Evolutionary conservation across 2,888 invertebrate species (phyloP).

Genomic region (Graphium colonna): DNA sequence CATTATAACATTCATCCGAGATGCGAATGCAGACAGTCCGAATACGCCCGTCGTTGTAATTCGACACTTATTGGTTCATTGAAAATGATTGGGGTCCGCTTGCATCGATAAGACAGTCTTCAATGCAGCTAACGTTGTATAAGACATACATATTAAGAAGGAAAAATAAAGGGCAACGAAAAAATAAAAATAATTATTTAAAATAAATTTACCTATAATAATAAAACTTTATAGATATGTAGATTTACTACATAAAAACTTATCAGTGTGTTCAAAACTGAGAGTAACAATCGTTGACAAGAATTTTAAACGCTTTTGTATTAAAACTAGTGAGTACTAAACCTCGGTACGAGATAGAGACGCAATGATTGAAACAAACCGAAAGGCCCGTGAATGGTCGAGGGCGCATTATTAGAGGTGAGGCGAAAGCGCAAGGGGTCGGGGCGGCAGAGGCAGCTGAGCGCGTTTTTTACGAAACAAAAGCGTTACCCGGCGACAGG

Average conservation of each 20-base stretch:
- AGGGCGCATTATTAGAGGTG: neutral
- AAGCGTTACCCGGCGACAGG: constrained; percentile 23
- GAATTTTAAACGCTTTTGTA: no score
- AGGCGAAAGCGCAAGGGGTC: neutral
- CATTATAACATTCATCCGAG: no score
- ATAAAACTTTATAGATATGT: no score
- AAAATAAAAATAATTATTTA: no score
- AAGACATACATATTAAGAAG: neutral
- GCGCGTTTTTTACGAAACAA: constrained; percentile 21
- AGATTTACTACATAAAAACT: no score
- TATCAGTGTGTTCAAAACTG: no score
- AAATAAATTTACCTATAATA: neutral
- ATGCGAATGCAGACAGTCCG: no score
- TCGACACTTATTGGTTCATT: constrained; percentile 16
- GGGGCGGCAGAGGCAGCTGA: neutral
- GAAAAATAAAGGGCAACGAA: no score
- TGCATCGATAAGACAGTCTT: constrained; percentile 1
- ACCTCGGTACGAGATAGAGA: neutral
- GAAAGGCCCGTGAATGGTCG: neutral
- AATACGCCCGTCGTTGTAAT: neutral
- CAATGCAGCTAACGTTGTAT: constrained; percentile 1
- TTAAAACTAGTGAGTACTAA: no score
- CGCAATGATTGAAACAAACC: neutral
- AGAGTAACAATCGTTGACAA: no score
- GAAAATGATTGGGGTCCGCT: constrained; percentile 11